Percentiles rank a stretch among this genome's conserved stretches.
phyloP scores from a whole-genome alignment of 2,113 vertebrate species.

The Passer domesticus region DNA sequence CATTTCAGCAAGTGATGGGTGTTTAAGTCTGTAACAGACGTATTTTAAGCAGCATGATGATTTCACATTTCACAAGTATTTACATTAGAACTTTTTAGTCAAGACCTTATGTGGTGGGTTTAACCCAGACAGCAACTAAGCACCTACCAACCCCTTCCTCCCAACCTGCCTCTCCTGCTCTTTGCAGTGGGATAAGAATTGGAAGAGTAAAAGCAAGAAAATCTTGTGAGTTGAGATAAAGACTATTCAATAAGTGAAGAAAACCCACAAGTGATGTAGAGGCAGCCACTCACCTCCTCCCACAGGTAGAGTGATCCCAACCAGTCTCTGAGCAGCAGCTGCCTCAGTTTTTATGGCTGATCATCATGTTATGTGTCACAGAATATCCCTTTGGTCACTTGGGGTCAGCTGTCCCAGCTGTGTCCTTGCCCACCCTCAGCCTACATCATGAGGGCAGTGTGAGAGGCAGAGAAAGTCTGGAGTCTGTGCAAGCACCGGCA shows the following conservation, averaged over 20 bases:
- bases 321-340: background rate
- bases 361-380: background rate
- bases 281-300: background rate
- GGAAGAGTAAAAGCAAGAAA: background rate
- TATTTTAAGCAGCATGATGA: background rate
- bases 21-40: background rate
- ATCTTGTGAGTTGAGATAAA: background rate
- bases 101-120: background rate
- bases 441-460: fast-evolving
- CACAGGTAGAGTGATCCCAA: background rate
- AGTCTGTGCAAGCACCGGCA: background rate
- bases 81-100: background rate
- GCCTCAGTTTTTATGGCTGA: background rate
- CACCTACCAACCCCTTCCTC: fast-evolving
- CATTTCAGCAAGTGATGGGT: background rate
- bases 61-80: background rate
- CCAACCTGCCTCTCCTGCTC: background rate
- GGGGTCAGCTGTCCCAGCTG: background rate
- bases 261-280: background rate
- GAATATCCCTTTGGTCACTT: background rate
- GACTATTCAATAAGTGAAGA: background rate
- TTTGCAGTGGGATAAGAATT: background rate
- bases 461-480: background rate
- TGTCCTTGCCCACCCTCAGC: background rate
- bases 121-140: background rate